phyloP scores from a whole-genome alignment of 2,888 invertebrate genomes.

The Gryllus longicercus region DNA sequence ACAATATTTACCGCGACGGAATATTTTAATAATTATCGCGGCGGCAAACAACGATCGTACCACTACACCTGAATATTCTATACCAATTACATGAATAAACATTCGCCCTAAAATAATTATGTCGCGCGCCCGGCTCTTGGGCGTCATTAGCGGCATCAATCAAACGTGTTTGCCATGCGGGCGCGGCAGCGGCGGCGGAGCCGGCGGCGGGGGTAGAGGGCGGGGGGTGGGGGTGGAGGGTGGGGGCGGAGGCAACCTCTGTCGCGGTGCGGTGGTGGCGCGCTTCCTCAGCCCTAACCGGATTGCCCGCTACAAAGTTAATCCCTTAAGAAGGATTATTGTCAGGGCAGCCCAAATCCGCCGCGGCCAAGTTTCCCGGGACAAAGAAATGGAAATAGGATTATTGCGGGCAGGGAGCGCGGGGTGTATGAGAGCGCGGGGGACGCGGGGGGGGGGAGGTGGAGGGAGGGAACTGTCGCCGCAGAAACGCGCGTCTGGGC shows the following conservation, averaged over 20 bases:
- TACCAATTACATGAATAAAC: conserved; percentile 17
- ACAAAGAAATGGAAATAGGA: conserved; percentile 17
- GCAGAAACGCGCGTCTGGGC: neutral
- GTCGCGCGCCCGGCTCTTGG: neutral
- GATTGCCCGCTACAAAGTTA: conserved; percentile 17
- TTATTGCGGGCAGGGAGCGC: neutral
- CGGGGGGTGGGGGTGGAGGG: neutral
- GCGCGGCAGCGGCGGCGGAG: neutral
- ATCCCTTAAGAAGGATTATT: conserved; percentile 17
- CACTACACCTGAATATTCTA: conserved; percentile 11
- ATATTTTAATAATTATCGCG: conserved; percentile 17
- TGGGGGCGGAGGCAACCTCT: neutral
- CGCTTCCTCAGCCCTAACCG: neutral
- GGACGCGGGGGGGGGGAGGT: neutral
- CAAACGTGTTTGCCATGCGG: neutral
- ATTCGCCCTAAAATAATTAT: neutral
- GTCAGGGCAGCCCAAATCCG: neutral
- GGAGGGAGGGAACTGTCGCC: neutral
- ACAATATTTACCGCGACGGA: conserved; percentile 8
- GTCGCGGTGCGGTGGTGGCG: neutral
- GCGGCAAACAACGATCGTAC: neutral
- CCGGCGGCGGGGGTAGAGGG: neutral
- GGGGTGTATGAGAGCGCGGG: neutral
- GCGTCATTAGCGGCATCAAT: neutral
- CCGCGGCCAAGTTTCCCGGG: conserved; percentile 6